A percentile compares a stretch with the other conserved stretches of the same genome.
phyloP scores from a whole-genome alignment of 2,888 invertebrate genomes.

The Drosophila borborema region DNA sequence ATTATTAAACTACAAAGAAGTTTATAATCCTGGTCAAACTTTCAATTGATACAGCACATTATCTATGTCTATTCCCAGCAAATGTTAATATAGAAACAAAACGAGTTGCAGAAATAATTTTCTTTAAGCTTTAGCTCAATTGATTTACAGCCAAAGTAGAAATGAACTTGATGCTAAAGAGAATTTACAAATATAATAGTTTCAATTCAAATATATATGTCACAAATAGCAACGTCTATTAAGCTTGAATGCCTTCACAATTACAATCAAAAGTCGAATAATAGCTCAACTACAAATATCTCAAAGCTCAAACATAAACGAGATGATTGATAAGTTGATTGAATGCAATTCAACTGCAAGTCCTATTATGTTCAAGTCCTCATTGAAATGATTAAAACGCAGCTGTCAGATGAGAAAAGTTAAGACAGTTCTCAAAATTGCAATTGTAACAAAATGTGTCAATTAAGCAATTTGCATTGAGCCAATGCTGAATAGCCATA shows the following conservation, averaged over 20 bases:
- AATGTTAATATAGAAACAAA: neutral
- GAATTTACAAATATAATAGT: neutral
- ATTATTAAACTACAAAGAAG: neutral
- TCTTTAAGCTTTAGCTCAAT: neutral
- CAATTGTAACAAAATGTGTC: neutral
- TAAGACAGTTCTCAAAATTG: neutral
- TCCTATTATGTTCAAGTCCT: neutral
- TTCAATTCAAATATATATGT: neutral
- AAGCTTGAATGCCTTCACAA: neutral
- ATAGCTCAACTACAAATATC: neutral
- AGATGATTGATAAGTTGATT: neutral
- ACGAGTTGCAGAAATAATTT: neutral
- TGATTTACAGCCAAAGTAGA: neutral
- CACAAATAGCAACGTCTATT: neutral
- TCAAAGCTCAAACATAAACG: no score
- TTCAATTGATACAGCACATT: neutral
- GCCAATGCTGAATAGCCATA: neutral
- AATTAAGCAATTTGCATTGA: neutral
- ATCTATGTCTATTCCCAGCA: neutral
- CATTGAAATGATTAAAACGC: neutral
- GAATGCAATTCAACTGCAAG: neutral
- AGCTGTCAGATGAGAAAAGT: neutral
- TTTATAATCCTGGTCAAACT: neutral
- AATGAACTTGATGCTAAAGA: neutral
- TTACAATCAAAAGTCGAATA: neutral